phyloP scores from a whole-genome alignment of 2,888 invertebrate species.

The Thecocarcelia acutangulata region DNA sequence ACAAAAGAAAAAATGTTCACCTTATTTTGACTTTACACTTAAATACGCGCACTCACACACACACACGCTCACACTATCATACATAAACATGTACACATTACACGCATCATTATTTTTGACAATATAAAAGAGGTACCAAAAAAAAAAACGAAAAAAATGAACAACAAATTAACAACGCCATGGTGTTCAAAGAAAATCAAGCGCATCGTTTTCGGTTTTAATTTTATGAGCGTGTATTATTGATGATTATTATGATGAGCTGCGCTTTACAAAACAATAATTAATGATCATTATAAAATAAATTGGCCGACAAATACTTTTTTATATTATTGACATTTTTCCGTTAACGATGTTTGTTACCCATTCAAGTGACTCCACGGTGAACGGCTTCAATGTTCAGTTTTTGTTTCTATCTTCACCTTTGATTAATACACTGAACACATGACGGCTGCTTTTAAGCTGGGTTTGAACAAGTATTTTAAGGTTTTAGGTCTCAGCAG shows the following conservation, averaged over 20 bases:
- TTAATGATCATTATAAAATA: slow-evolving; percentile 63
- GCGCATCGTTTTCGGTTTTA: slow-evolving; percentile 68
- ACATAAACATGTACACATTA: slow-evolving; percentile 71
- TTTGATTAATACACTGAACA: too few species aligned
- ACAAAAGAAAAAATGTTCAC: slow-evolving; percentile 17
- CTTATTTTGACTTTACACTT: slow-evolving; percentile 20
- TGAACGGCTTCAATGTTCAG: too few species aligned
- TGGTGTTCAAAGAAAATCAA: slow-evolving; percentile 46
- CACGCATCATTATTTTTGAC: slow-evolving; percentile 77
- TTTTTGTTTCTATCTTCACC: too few species aligned
- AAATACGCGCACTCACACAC: slow-evolving; percentile 5
- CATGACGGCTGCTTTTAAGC: too few species aligned
- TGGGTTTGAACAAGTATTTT: too few species aligned
- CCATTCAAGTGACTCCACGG: slow-evolving; percentile 18
- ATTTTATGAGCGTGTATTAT: slow-evolving; percentile 46
- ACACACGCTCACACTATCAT: neutral
- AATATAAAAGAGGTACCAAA: slow-evolving; percentile 68
- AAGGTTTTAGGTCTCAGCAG: too few species aligned
- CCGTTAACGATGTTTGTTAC: slow-evolving; percentile 45
- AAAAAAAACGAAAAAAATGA: slow-evolving; percentile 38
- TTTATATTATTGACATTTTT: slow-evolving; percentile 44
- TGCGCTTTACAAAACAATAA: slow-evolving; percentile 45
- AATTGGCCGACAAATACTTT: slow-evolving; percentile 44
- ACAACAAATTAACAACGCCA: slow-evolving; percentile 67
- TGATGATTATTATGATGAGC: slow-evolving; percentile 49